Evolutionary conservation across 2,888 invertebrate species (phyloP).

Genomic region (Galerucella pusilla): DNA sequence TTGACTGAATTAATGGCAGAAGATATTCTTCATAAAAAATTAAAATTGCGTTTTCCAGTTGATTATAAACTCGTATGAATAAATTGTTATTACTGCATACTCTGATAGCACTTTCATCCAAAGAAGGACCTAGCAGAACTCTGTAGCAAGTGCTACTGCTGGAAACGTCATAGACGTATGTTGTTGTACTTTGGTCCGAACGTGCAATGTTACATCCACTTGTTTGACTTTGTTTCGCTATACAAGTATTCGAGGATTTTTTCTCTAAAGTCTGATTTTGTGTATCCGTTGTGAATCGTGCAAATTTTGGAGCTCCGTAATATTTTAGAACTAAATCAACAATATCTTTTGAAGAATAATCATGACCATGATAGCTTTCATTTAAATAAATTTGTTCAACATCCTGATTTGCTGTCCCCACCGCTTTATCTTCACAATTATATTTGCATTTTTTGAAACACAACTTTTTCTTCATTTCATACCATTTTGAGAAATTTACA

Average conservation of each 20-base stretch:
- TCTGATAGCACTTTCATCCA: background rate
- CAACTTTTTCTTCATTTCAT: conserved; percentile 11
- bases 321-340: conserved; percentile 24
- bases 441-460: background rate
- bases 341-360: conserved; percentile 18
- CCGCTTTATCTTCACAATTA: background rate
- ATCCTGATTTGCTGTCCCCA: background rate
- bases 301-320: conserved; percentile 14
- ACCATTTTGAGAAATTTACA: background rate
- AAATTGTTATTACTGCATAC: background rate
- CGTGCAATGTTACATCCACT: background rate
- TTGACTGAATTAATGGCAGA: background rate
- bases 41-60: background rate
- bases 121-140: conserved; percentile 2
- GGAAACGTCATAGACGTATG: conserved; percentile 1
- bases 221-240: background rate
- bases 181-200: conserved; percentile 24
- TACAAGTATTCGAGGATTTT: background rate
- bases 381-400: conserved; percentile 11
- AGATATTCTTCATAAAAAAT: background rate
- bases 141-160: background rate
- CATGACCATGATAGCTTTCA: background rate
- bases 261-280: background rate
- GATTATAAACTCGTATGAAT: background rate
- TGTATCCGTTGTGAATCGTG: background rate